Evolutionary conservation across 92 coral and sea anemone genomes (phyloP).

Genomic region (Palythoa grandis): DNA sequence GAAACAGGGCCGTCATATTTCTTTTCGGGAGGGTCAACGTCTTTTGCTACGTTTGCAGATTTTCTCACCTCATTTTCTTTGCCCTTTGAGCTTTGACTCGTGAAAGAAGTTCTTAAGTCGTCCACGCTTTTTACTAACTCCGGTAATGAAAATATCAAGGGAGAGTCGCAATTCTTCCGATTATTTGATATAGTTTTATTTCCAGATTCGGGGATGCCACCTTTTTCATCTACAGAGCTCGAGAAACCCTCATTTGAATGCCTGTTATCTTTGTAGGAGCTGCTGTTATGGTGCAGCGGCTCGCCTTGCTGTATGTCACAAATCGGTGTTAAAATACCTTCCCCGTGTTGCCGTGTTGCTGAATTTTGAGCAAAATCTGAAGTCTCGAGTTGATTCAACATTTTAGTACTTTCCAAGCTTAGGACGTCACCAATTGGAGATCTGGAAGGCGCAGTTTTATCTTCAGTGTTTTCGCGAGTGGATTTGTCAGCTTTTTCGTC

Average conservation of each 20-base stretch:
- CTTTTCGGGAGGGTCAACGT: neutral
- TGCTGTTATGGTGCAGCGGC: neutral
- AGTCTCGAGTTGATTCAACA: neutral
- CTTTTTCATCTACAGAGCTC: neutral
- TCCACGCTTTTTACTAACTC: neutral
- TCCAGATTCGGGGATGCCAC: neutral
- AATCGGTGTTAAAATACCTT: neutral
- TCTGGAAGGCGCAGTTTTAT: neutral
- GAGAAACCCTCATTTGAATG: constrained; percentile 12
- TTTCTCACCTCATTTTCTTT: neutral
- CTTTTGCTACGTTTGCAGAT: neutral
- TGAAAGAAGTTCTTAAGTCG: neutral
- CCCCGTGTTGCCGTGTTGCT: neutral
- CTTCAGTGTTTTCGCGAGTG: neutral
- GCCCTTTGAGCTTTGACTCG: neutral
- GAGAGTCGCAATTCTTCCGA: neutral
- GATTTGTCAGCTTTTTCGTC: constrained; percentile 51
- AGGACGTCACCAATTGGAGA: neutral
- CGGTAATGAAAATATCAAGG: constrained; percentile 1
- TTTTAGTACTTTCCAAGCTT: no score
- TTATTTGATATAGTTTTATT: neutral
- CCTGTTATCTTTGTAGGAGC: neutral
- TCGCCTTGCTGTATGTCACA: constrained; percentile 20
- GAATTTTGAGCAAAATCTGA: neutral
- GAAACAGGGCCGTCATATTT: neutral